Base-by-base conservation (phyloP, 2,888 invertebrate genomes). In the Coelinius sp. region DNA sequence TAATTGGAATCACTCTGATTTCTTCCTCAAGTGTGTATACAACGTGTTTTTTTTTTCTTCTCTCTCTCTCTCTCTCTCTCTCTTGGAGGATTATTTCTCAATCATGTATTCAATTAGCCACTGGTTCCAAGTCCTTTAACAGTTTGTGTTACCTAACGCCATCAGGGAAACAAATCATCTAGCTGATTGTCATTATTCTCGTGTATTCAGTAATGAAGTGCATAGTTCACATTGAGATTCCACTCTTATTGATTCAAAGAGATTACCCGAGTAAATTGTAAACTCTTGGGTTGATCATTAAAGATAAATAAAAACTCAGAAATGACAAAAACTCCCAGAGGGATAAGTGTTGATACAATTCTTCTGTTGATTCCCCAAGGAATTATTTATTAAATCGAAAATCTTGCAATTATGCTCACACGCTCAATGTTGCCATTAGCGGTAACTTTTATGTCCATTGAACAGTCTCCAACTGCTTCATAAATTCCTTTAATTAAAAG, bases 61-160 rank as follows among this genome's bases (percentile, higher is more conserved):
- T 24, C 31, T 17, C 4, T 63, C 20, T 41, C 10, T 63, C 35
- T 41, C 0, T 10, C 1, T 1, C n/a, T n/a, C n/a, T n/a, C n/a
- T n/a, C n/a, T n/a, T n/a, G n/a, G 14, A 20, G 27, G 20, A 24
- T 66, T 7, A 75, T 80, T 81, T 76, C 80, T 79, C 79, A 83
- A 82, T 81, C 75, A 53, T 68, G 72, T 75, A 71, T 75, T 78
- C 79, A 80, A 82, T 81, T 80, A 78, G 78, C 75, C 63, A 62
- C 73, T 76, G 77, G 27, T n/a, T 27, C n/a, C 4, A 8, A 8
- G 22, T 59, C 35, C 35, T 59, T 35, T 10, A 59, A 35, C 14
- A 31, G 31, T 22, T 59, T 31, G 59, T 59, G 35, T 59, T 59
- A 59, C 59, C 59, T 59, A 35, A 59, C 12, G 20, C 20, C 10